Conservation (phyloP, 1,140 invertebrate species). For the Zaprionus camerounensis region DNA sequence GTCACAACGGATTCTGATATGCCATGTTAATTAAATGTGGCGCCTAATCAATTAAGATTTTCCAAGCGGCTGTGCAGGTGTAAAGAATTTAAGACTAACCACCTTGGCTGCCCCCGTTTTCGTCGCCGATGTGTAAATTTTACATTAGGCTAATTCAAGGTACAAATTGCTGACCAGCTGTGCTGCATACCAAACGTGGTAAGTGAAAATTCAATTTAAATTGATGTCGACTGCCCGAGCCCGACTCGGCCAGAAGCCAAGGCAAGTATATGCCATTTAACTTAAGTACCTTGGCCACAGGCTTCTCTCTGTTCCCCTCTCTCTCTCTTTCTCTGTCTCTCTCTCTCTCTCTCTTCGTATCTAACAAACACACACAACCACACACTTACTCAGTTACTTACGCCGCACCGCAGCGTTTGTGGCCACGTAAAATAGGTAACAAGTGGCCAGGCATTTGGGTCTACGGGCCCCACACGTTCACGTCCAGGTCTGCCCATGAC, state of each 20-base stretch:
- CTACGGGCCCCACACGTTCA: constrained; percentile 46
- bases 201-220: constrained; percentile 84
- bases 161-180: constrained; percentile 73
- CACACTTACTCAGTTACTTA: constrained; percentile 14
- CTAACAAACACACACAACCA: constrained; percentile 12
- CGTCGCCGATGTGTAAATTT: constrained; percentile 54
- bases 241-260: constrained; percentile 21
- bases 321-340: not conserved
- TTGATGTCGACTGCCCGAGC: constrained; percentile 71
- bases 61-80: constrained; percentile 23
- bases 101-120: not conserved
- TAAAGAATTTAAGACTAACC: not conserved
- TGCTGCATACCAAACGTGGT: constrained; percentile 70
- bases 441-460: constrained; percentile 73
- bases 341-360: not conserved
- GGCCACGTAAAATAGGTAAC: constrained; percentile 79
- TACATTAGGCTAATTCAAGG: constrained; percentile 81
- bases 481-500: constrained; percentile 63
- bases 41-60: constrained; percentile 73
- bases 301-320: not conserved
- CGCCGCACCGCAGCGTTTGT: constrained; percentile 30
- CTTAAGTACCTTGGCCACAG: constrained; percentile 76
- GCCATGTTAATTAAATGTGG: constrained; percentile 70
- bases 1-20: constrained; percentile 43
- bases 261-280: constrained; percentile 78